A percentile compares a stretch with the other conserved stretches of the same genome.
phyloP scores from a whole-genome alignment of 2,888 invertebrate species.

The Apodemia duryi region DNA sequence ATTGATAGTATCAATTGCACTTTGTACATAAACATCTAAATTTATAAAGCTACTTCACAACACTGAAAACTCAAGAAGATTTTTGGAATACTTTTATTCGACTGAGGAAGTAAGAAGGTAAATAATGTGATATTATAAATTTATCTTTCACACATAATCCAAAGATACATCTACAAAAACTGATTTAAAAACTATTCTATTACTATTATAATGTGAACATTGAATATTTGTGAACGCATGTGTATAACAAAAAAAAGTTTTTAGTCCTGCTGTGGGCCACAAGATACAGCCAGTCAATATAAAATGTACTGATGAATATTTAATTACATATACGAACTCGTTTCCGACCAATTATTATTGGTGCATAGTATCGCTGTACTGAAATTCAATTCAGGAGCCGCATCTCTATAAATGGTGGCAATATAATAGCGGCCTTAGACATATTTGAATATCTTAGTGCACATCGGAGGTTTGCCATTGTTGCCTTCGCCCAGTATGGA shows the following conservation, averaged over 20 bases:
- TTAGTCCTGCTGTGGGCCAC: not conserved
- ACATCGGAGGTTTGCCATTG: constrained; percentile 70
- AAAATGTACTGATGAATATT: not conserved
- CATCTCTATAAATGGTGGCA: constrained; percentile 56
- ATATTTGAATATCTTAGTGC: constrained; percentile 76
- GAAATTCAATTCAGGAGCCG: constrained; percentile 41
- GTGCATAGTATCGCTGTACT: constrained; percentile 33
- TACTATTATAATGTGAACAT: too few relatives aligned
- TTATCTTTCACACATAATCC: too few relatives aligned
- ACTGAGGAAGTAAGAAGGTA: too few relatives aligned
- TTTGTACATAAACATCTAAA: not conserved
- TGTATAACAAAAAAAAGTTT: not conserved
- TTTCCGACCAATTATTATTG: constrained; percentile 31
- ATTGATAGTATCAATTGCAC: too few relatives aligned
- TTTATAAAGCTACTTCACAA: not conserved
- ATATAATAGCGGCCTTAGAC: constrained; percentile 71
- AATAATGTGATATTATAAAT: too few relatives aligned
- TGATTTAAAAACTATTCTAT: too few relatives aligned
- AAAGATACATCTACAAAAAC: too few relatives aligned
- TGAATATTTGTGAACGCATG: too few relatives aligned
- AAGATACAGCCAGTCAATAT: not conserved
- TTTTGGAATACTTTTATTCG: too few relatives aligned
- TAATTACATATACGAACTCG: constrained; percentile 11
- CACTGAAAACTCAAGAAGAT: too few relatives aligned
- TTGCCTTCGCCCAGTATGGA: constrained; percentile 73